A percentile compares a stretch with the other conserved stretches of the same genome.
These are phyloP conservation scores for Siniperca chuatsi DNA, from an alignment of 2,113 vertebrate genomes.

Conservation along the genomic window DNA sequence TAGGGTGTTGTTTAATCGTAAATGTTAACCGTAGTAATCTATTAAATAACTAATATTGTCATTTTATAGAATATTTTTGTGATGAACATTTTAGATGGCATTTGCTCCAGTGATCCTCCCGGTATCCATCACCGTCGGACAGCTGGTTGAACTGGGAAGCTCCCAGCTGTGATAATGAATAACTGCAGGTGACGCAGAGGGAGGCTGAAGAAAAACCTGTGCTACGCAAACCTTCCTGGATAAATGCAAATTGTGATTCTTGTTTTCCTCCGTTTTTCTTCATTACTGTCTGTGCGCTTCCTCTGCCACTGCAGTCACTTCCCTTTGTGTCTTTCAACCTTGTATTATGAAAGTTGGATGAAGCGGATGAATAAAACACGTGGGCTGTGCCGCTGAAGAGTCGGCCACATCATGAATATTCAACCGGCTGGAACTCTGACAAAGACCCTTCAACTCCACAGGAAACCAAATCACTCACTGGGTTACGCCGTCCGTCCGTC, in stretches of 20 bases:
- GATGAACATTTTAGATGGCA: no score
- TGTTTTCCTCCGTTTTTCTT: background rate
- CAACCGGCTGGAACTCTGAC: slow-evolving; percentile 41
- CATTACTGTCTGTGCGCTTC: rapidly evolving
- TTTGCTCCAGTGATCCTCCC: no score
- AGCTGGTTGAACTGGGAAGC: background rate
- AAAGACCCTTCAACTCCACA: slow-evolving; percentile 4
- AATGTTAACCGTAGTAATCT: no score
- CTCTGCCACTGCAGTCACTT: background rate
- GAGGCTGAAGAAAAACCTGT: background rate
- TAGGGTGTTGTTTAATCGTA: no score
- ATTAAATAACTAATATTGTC: no score
- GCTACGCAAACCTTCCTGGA: no score
- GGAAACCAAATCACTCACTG: background rate
- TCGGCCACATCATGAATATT: slow-evolving; percentile 53
- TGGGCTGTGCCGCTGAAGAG: background rate
- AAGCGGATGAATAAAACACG: slow-evolving; percentile 63
- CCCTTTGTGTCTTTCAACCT: background rate
- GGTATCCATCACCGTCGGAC: background rate
- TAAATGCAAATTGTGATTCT: background rate
- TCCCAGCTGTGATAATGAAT: background rate
- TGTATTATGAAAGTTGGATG: slow-evolving; percentile 42
- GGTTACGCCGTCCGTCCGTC: background rate
- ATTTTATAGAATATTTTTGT: background rate
- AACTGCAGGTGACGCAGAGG: background rate